Percentiles rank a stretch among this genome's conserved stretches.
phyloP scores from a whole-genome alignment of 2,888 invertebrate species.

The Teinopalpus imperialis region DNA sequence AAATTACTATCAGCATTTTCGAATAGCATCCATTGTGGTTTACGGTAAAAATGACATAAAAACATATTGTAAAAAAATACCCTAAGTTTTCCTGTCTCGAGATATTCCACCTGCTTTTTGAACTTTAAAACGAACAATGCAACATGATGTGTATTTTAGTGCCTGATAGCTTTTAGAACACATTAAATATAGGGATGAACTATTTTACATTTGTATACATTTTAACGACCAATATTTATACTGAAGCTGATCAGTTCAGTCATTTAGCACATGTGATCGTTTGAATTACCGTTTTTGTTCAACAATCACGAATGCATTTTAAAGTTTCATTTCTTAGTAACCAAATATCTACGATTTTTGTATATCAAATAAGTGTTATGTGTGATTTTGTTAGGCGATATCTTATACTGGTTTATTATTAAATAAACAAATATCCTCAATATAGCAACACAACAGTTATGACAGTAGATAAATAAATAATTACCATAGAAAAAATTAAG shows the following conservation, averaged over 20 bases:
- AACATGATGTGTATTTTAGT: constrained; percentile 25
- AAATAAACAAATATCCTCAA: background rate
- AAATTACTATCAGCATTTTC: no score
- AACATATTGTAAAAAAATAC: no score
- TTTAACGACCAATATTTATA: constrained; percentile 22
- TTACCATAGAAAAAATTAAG: background rate
- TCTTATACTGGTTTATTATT: background rate
- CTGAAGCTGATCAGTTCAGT: no score
- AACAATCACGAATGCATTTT: no score
- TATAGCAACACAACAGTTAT: background rate
- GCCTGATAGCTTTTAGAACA: constrained; percentile 22
- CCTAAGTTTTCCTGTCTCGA: background rate
- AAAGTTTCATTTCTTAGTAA: no score
- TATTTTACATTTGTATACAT: constrained; percentile 6
- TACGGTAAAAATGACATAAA: no score
- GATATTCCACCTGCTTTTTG: background rate
- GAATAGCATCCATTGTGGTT: no score
- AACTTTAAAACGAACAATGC: constrained; percentile 2
- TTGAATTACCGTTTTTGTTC: no score
- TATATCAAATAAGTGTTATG: constrained; percentile 2
- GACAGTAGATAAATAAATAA: background rate
- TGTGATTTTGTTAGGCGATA: background rate
- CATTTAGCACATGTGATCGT: no score
- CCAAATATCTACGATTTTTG: no score
- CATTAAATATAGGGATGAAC: constrained; percentile 4